Conservation (phyloP, 2,113 vertebrate species). For the Acanthochromis polyacanthus region DNA sequence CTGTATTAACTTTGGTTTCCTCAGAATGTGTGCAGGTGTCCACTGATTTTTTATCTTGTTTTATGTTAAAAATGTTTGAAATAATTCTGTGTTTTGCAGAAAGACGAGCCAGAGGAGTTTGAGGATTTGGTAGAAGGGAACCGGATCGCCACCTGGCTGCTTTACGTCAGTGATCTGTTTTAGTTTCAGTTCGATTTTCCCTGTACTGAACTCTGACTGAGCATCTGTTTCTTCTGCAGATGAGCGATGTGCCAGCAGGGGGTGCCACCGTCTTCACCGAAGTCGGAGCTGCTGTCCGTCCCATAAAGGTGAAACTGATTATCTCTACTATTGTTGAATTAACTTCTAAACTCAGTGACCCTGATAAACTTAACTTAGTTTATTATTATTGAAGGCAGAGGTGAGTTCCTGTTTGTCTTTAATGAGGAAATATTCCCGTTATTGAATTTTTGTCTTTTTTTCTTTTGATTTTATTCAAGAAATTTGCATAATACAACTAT, state of each 20-base stretch:
- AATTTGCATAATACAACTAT: too few relatives aligned
- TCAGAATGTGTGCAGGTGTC: too few relatives aligned
- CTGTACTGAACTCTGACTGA: neutral
- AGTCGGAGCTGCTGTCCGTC: conserved; percentile 91
- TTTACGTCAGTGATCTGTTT: conserved; percentile 90
- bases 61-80: too few relatives aligned
- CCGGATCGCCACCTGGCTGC: conserved; percentile 97
- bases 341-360: too few relatives aligned
- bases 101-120: conserved; percentile 97
- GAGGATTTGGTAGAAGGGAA: conserved; percentile 96
- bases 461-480: too few relatives aligned
- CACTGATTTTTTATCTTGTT: neutral
- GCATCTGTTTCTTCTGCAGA: conserved; percentile 80
- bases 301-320: conserved; percentile 84
- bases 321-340: too few relatives aligned
- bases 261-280: conserved; percentile 97
- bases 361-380: too few relatives aligned
- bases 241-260: conserved; percentile 96
- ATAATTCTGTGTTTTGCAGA: conserved; percentile 79
- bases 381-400: too few relatives aligned
- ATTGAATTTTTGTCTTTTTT: too few relatives aligned
- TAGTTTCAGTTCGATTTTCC: neutral
- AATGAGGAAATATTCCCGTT: too few relatives aligned
- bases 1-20: too few relatives aligned
- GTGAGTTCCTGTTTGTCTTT: too few relatives aligned